Percentiles rank a stretch among this genome's conserved stretches.
Conservation (phyloP, 2,113 vertebrate species). For the Ramphastos sulfuratus region DNA sequence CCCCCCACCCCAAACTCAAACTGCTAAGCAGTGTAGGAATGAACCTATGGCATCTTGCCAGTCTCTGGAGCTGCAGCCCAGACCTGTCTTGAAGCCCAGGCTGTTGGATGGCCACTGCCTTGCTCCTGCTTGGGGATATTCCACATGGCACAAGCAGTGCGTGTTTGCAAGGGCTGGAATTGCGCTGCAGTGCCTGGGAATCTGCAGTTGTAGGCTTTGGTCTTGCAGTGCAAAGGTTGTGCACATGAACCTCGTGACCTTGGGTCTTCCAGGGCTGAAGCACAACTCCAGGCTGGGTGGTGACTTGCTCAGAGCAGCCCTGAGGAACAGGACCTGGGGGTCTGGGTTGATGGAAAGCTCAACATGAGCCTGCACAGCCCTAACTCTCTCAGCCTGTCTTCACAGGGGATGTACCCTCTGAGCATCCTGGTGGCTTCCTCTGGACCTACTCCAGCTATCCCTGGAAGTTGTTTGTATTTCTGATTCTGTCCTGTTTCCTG, state of each 20-base stretch:
- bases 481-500: not conserved
- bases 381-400: too few species aligned
- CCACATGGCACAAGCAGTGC: not conserved
- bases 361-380: too few species aligned
- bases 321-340: too few species aligned
- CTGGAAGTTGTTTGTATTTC: not conserved
- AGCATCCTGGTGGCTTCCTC: too few species aligned
- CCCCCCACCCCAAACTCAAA: not conserved
- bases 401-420: too few species aligned
- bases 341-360: too few species aligned
- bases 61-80: not conserved
- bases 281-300: too few species aligned
- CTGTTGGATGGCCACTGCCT: not conserved
- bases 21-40: not conserved
- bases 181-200: not conserved
- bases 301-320: too few species aligned
- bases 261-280: not conserved
- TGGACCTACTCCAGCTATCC: not conserved
- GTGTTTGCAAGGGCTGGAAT: not conserved
- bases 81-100: not conserved
- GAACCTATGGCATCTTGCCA: not conserved
- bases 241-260: accelerated
- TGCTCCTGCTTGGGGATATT: not conserved
- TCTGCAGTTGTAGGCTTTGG: not conserved
- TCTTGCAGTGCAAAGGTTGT: not conserved